Percentiles rank a stretch among this genome's conserved stretches.
Evolutionary conservation across 1,140 invertebrate genomes (phyloP).

Genomic region (Drosophila ficusphila): DNA sequence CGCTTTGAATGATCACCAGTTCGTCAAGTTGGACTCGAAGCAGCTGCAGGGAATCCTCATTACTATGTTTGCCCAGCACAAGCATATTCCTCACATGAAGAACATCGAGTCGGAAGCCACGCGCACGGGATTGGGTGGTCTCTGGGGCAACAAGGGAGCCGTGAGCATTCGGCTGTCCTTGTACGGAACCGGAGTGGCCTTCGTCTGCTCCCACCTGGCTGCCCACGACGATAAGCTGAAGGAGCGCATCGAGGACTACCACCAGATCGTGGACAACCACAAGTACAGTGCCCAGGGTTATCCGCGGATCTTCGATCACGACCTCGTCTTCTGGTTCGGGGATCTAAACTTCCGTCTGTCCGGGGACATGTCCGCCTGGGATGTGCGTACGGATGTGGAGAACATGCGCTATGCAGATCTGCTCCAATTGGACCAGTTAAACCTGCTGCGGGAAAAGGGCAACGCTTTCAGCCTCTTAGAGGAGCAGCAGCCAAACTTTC

Average conservation of each 20-base stretch:
- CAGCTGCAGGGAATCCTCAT: constrained; percentile 92
- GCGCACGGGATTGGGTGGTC: constrained; percentile 93
- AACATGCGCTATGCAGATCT: constrained; percentile 88
- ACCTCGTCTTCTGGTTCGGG: constrained; percentile 98
- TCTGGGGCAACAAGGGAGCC: constrained; percentile 95
- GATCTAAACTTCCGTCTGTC: constrained; percentile 96
- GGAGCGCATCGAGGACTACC: constrained; percentile 94
- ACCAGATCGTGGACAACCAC: constrained; percentile 91
- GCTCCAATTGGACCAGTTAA: constrained; percentile 90
- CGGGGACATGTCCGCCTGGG: constrained; percentile 87
- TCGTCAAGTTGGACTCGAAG: constrained; percentile 91
- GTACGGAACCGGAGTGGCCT: constrained; percentile 93
- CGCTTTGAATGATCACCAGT: constrained; percentile 85
- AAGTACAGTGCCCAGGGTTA: constrained; percentile 89
- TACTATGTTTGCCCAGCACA: constrained; percentile 90
- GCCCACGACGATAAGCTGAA: constrained; percentile 92
- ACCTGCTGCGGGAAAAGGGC: constrained; percentile 87
- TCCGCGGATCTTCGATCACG: constrained; percentile 94
- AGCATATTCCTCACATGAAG: constrained; percentile 91
- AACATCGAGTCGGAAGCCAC: constrained; percentile 94
- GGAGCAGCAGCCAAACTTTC: constrained; percentile 91
- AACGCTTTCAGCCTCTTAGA: constrained; percentile 92
- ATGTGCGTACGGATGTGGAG: constrained; percentile 89
- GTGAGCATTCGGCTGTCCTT: constrained; percentile 94
- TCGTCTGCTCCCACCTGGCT: constrained; percentile 95